Conservation (phyloP, 2,888 invertebrate species). For the Odiellus spinosus region DNA sequence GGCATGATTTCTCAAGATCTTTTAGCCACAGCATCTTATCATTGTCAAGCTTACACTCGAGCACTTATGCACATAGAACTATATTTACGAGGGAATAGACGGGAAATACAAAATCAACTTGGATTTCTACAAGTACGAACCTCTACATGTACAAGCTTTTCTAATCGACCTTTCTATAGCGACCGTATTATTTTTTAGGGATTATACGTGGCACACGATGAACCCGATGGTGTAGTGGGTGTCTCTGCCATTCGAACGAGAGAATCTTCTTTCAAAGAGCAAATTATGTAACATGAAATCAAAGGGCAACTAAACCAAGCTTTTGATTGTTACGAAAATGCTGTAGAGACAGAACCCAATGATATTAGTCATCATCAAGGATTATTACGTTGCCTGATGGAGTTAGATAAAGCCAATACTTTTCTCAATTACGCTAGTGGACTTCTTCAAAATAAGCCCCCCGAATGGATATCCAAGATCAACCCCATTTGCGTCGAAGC, state of each 20-base stretch:
- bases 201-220: constrained; percentile 72
- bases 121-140: constrained; percentile 31
- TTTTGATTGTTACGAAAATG: constrained; percentile 68
- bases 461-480: constrained; percentile 27
- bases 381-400: constrained; percentile 68
- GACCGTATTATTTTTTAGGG: constrained; percentile 35
- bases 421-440: constrained; percentile 16
- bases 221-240: constrained; percentile 77
- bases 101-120: constrained; percentile 28
- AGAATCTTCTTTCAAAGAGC: constrained; percentile 45
- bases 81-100: constrained; percentile 26
- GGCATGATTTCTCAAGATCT: constrained; percentile 31
- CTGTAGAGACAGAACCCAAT: constrained; percentile 42
- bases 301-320: constrained; percentile 45
- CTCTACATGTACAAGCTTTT: too few species aligned
- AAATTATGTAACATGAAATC: not conserved
- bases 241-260: constrained; percentile 51
- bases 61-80: constrained; percentile 33
- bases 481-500: constrained; percentile 59
- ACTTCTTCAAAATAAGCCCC: constrained; percentile 10
- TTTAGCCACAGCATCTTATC: constrained; percentile 32
- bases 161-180: too few species aligned
- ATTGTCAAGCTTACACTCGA: constrained; percentile 32
- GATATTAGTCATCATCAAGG: constrained; percentile 40
- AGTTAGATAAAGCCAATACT: constrained; percentile 53